Evolutionary conservation across 2,888 invertebrate species (phyloP).

Genomic region (Amphipyra berbera): DNA sequence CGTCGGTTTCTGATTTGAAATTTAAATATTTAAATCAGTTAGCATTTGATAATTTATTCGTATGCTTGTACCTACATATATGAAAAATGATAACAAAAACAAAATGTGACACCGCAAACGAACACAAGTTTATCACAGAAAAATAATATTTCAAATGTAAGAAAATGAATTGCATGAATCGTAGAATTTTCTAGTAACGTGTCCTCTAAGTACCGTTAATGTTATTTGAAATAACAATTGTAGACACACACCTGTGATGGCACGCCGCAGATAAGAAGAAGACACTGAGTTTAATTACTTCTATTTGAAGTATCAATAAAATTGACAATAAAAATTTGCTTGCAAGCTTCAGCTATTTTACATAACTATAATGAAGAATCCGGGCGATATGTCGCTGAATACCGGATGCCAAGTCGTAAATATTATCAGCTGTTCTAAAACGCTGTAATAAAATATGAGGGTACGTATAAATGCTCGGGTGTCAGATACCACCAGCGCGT

Average conservation of each 20-base stretch:
- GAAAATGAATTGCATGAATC: background rate
- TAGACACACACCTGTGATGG: constrained; percentile 56
- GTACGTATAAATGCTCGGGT: constrained; percentile 72
- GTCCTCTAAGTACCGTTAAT: constrained; percentile 41
- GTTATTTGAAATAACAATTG: constrained; percentile 53
- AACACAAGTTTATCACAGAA: background rate
- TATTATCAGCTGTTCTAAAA: constrained; percentile 71
- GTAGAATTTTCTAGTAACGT: constrained; percentile 45
- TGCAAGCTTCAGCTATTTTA: constrained; percentile 60
- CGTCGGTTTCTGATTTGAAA: constrained; percentile 2
- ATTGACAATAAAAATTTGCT: constrained; percentile 54
- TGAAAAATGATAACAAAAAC: too few relatives aligned
- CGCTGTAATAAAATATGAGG: constrained; percentile 70
- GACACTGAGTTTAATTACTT: constrained; percentile 58
- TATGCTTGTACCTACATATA: too few relatives aligned
- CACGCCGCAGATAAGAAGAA: constrained; percentile 56
- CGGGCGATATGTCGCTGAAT: constrained; percentile 60
- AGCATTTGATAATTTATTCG: background rate
- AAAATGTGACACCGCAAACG: too few relatives aligned
- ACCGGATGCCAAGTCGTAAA: constrained; percentile 73
- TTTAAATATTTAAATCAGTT: background rate
- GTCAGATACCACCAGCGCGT: constrained; percentile 78
- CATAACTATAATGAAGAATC: constrained; percentile 63
- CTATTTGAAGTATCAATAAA: constrained; percentile 61
- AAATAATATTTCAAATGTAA: background rate